phyloP scores from a whole-genome alignment of 1,140 invertebrate species.

The Macrosteles quadrilineatus region DNA sequence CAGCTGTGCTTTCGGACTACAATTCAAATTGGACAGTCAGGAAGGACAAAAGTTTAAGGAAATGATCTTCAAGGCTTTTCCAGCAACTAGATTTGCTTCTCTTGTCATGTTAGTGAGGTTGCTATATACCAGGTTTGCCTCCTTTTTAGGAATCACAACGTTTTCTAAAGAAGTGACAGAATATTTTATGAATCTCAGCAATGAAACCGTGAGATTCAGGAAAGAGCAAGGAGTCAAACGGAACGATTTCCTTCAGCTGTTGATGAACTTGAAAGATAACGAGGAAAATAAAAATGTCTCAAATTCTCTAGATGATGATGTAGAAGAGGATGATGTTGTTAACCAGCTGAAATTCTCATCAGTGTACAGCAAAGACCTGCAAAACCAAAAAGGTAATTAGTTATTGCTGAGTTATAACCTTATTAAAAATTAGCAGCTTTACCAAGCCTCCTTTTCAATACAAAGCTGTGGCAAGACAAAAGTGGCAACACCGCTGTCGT shows the following conservation, averaged over 20 bases:
- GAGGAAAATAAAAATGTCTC: neutral
- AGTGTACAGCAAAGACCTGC: neutral
- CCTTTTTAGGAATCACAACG: neutral
- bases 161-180: neutral
- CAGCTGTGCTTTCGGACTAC: conserved; percentile 49
- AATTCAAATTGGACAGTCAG: conserved; percentile 8
- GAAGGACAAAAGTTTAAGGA: neutral
- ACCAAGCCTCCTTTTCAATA: no score
- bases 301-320: neutral
- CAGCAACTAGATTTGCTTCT: neutral
- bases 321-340: conserved; percentile 21
- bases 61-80: conserved; percentile 12
- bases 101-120: neutral
- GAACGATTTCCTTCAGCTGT: conserved; percentile 26
- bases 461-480: no score
- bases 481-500: no score
- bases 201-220: neutral
- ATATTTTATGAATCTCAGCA: neutral
- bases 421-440: no score
- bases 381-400: conserved; percentile 15
- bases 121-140: neutral
- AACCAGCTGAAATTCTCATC: conserved; percentile 14
- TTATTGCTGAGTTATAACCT: no score
- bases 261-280: conserved; percentile 22
- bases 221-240: neutral